Conservation (phyloP, 2,888 invertebrate genomes). For the Syrphus vitripennis region DNA sequence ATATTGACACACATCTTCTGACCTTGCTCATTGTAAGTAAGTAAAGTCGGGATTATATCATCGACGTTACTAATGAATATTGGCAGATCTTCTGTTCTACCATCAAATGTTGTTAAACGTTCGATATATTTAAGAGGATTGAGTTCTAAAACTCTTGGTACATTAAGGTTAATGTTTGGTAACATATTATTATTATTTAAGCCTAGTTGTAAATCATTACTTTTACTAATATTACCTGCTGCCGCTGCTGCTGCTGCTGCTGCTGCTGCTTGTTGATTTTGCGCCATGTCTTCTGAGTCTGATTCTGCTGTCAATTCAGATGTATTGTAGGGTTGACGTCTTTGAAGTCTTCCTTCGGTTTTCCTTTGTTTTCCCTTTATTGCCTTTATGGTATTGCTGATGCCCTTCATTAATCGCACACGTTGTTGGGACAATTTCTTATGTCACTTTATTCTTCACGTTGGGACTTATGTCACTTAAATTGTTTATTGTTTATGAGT, state of each 20-base stretch:
- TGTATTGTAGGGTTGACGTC: too few species aligned
- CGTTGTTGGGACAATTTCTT: not conserved
- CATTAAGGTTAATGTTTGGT: not conserved
- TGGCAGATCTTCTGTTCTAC: constrained; percentile 31
- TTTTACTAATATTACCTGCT: too few species aligned
- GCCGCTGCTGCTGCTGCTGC: too few species aligned
- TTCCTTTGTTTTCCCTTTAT: not conserved
- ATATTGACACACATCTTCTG: not conserved
- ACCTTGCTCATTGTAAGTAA: constrained; percentile 4
- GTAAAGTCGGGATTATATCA: constrained; percentile 14
- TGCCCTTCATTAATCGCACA: not conserved
- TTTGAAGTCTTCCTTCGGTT: not conserved
- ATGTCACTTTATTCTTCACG: not conserved
- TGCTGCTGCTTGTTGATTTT: too few species aligned
- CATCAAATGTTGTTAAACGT: constrained; percentile 16
- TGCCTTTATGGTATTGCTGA: not conserved
- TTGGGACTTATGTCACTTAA: not conserved
- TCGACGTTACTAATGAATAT: constrained; percentile 26
- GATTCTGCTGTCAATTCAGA: too few species aligned
- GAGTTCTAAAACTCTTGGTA: not conserved
- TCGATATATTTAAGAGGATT: constrained; percentile 28
- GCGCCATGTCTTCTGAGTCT: too few species aligned
- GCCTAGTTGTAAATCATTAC: too few species aligned
- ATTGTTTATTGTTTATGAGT: not conserved
- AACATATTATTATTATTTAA: too few species aligned